Base-by-base conservation (phyloP, 2,797 vertebrate species). In the Siniperca scherzeri region DNA sequence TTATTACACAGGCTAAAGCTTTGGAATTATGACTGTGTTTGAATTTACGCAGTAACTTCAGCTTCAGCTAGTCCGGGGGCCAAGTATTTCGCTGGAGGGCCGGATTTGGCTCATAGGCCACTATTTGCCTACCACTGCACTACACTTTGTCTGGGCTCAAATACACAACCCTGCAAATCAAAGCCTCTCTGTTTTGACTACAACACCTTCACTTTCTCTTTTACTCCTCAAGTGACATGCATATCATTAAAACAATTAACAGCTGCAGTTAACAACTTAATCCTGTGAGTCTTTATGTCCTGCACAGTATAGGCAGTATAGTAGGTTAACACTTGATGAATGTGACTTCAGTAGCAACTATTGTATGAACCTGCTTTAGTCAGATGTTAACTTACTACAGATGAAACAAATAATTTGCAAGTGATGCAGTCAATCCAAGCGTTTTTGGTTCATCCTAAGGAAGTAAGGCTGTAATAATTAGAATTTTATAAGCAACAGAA, bases 111-210 rank as follows among this genome's bases (percentile, higher is more conserved):
- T 33, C 16, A 3, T 33, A 59, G 42, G 25, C 57, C 16, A 0
- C 50, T 50, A 14, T 70, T 70, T 70, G 42, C 60, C 36, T 48
- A 3, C 25, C 21, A 36, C 62, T 13, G 53, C 40, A 53, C 50
- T 78, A 81, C 88, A 95, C 92, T 89, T 80, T 84, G 93, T 95
- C 95, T 95, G 93, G 88, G 92, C 92, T 92, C 92, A 94, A 96
- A 96, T 96, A 96, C 96, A 97, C 96, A 97, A 94, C 82, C 82
- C 52, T 88, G 77, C 79, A 89, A 95, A 96, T 96, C 96, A 97
- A 97, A 97, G 96, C 59, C 65, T 81, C 86, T 60, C 19, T 82
- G 60, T 87, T 80, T 77, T 65, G 79, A 81, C 87, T 91, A 80
- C 87, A 92, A 94, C 94, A 93, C 65, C 50, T 69, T 72, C 67